Conservation (phyloP, 2,888 invertebrate species). For the Hypsopygia costalis region DNA sequence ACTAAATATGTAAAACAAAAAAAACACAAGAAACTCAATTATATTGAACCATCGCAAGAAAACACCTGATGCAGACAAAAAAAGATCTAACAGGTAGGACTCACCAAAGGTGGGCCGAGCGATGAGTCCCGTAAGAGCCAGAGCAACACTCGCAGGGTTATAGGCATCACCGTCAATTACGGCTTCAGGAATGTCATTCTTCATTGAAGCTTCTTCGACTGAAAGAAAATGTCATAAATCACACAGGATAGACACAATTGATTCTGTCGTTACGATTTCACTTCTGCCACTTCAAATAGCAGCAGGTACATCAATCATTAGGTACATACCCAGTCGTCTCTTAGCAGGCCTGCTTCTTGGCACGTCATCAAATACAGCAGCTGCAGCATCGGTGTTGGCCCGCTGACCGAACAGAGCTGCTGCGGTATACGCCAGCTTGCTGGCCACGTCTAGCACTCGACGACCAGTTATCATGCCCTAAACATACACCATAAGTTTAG, state of each 20-base stretch:
- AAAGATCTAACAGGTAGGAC: too few relatives aligned
- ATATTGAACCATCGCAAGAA: too few relatives aligned
- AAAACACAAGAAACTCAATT: too few relatives aligned
- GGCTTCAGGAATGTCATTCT: conserved; percentile 67
- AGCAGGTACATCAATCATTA: too few relatives aligned
- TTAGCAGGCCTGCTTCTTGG: conserved; percentile 26
- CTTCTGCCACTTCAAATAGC: too few relatives aligned
- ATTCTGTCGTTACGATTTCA: too few relatives aligned
- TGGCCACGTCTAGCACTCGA: conserved; percentile 29
- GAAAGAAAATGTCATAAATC: not conserved
- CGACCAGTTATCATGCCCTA: conserved; percentile 38
- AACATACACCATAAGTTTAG: too few relatives aligned
- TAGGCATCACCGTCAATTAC: conserved; percentile 73
- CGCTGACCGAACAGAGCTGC: conserved; percentile 39
- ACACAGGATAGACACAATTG: too few relatives aligned
- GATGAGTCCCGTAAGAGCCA: conserved; percentile 84
- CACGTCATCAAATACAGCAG: conserved; percentile 28
- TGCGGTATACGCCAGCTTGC: conserved; percentile 31
- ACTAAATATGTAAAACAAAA: too few relatives aligned
- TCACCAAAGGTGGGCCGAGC: conserved; percentile 84
- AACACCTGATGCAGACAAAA: too few relatives aligned
- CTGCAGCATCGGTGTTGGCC: conserved; percentile 26
- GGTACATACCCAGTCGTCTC: conserved; percentile 27
- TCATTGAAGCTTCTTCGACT: conserved; percentile 45
- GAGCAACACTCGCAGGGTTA: conserved; percentile 82